phyloP scores from a whole-genome alignment of 2,797 vertebrate genomes.

The Micrastur ruficollis region DNA sequence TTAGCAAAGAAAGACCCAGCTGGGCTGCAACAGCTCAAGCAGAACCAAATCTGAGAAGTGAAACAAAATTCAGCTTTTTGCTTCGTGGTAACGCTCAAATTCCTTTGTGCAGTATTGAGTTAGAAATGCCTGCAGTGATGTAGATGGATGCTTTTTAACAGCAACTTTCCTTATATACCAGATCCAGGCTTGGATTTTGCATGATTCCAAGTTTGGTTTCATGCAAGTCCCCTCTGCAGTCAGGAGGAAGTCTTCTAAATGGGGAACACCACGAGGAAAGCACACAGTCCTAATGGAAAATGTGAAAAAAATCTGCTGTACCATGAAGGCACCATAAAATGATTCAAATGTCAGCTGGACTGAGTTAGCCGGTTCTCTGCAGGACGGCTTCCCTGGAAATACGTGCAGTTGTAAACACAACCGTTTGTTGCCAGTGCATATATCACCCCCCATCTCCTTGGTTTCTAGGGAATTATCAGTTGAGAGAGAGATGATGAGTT shows the following conservation, averaged over 20 bases:
- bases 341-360: background rate
- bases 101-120: background rate
- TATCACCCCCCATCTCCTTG: constrained; percentile 15
- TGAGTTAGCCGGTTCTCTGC: background rate
- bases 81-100: background rate
- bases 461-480: constrained; percentile 61
- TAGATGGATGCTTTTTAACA: background rate
- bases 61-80: background rate
- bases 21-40: background rate
- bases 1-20: background rate
- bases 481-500: background rate
- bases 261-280: background rate
- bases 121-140: background rate
- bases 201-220: background rate
- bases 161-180: background rate
- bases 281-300: background rate
- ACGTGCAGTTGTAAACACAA: background rate
- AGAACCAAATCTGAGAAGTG: background rate
- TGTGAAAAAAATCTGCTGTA: background rate
- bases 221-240: background rate
- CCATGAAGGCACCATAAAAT: constrained; percentile 8
- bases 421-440: background rate
- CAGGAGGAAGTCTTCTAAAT: background rate
- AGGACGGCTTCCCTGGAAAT: background rate
- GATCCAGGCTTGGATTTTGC: background rate